Base-by-base conservation (phyloP, 2,888 invertebrate genomes). In the Diadromus collaris region DNA sequence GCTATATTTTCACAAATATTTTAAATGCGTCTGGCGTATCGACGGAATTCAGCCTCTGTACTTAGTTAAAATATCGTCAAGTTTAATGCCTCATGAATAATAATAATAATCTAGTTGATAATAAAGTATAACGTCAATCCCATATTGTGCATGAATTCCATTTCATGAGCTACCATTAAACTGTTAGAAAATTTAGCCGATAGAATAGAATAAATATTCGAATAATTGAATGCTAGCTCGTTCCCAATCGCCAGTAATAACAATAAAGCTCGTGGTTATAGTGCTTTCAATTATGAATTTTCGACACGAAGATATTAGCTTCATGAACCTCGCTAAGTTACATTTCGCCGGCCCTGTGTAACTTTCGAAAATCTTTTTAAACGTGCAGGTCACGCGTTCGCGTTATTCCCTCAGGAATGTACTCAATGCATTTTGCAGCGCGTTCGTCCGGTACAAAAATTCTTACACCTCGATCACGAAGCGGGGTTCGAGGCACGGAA, bases 401-500 rank as follows among this genome's bases (percentile, higher is more conserved):
- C 29, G 58, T 56, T 27, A 38, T 24, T 71, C 61, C 44, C 16
- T 13, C 21, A 41, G 48, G 32, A 64, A 63, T 73, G 58, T 48
- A 41, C 51, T 48, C 64, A 19, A 46, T 65, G 38, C 46, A 56
- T 71, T 71, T 38, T 48, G 34, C 32, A 3, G 29, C 27, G 38
- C 63, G 54, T 65, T 27, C 51, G 60, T 44, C 70, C 34, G n/a
- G 58, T 46, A 51, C 13, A 56, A 44, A 75, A 24, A 69, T 63
- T 38, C 19, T 69, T 46, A 67, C 58, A 51, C 58, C 38, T 63
- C 44, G 19, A 24, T 61, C 48, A 41, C 67, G 54, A 44, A 32
- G 65, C 58, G 41, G 4, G 38, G 16, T 27, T 56, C 44, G 44
- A 21, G 58, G 69, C 46, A 60, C 24, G 69, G 70, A 76, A 79